These are phyloP conservation scores for Scyliorhinus canicula DNA, from an alignment of 2,797 vertebrate genomes.

Conservation along the genomic window DNA sequence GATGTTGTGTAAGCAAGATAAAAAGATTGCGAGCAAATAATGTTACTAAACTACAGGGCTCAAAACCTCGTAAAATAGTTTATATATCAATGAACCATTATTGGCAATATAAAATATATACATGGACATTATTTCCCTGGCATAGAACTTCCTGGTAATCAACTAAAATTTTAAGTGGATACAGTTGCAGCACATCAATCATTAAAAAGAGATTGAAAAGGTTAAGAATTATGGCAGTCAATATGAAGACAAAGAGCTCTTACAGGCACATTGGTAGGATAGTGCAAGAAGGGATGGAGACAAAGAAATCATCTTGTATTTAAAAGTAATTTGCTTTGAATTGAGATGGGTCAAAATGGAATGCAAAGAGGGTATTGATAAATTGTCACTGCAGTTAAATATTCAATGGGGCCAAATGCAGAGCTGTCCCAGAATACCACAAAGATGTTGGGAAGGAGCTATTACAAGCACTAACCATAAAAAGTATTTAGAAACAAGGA, in stretches of 20 bases:
- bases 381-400: background rate
- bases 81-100: constrained; percentile 6
- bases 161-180: background rate
- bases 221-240: background rate
- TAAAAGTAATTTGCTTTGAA: background rate
- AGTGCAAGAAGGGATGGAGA: background rate
- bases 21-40: background rate
- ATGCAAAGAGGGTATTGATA: background rate
- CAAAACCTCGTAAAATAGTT: background rate
- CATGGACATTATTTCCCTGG: background rate
- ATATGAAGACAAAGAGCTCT: background rate
- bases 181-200: background rate
- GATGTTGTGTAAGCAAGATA: background rate
- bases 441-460: background rate
- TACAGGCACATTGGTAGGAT: background rate
- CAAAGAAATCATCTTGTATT: background rate
- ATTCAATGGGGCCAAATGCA: background rate
- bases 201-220: background rate
- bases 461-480: background rate
- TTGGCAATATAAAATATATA: background rate
- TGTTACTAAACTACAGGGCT: background rate
- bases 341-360: background rate
- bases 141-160: background rate
- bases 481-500: background rate
- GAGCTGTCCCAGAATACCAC: background rate